These are phyloP conservation scores for Tautogolabrus adspersus DNA, from an alignment of 2,113 vertebrate genomes.

Conservation along the genomic window DNA sequence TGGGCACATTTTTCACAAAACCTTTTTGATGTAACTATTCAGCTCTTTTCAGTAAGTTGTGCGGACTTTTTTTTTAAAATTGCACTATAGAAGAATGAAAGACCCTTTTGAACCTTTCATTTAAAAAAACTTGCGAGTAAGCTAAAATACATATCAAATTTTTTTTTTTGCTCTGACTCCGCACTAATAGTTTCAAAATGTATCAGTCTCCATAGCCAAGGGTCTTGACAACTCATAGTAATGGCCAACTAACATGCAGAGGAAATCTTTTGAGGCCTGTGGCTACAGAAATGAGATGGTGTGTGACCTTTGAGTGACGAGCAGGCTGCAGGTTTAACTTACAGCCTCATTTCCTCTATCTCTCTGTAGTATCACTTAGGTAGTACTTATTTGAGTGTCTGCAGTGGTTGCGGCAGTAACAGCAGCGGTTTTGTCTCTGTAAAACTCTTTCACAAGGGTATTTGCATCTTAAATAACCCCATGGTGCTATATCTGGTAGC, in stretches of 20 bases:
- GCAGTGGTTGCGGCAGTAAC: conserved; percentile 54
- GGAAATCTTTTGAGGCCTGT: not conserved
- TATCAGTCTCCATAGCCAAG: not conserved
- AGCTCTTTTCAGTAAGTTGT: no score
- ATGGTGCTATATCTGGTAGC: conserved; percentile 48
- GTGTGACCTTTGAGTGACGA: conserved; percentile 29
- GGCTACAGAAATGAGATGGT: not conserved
- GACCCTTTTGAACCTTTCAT: no score
- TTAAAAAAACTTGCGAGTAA: no score
- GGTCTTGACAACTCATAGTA: not conserved
- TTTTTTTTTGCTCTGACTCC: no score
- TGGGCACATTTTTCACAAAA: no score
- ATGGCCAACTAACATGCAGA: not conserved
- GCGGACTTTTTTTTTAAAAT: no score
- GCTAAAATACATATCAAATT: no score
- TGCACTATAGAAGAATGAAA: no score
- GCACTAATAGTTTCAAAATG: not conserved
- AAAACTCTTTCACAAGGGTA: not conserved
- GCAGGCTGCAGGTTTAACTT: conserved; percentile 4
- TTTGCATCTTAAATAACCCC: conserved; percentile 23
- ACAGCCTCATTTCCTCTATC: conserved; percentile 6
- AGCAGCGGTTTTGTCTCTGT: conserved; percentile 47
- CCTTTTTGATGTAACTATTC: no score
- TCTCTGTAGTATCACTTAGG: not conserved
- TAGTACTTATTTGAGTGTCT: not conserved